Conservation (phyloP, 2,888 invertebrate genomes). For the Dysmachus trigonus region DNA sequence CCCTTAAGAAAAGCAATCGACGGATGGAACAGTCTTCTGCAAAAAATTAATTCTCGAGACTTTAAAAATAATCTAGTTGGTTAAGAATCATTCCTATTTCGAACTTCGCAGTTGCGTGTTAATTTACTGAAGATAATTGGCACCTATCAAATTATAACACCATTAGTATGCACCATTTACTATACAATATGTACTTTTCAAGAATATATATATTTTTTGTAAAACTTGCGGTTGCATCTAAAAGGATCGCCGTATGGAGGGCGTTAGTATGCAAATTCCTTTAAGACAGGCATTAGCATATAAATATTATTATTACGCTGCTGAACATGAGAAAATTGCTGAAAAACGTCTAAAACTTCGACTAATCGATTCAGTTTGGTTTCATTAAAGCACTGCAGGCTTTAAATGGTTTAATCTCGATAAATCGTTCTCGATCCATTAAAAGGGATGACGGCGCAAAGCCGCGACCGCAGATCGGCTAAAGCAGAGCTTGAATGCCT, state of each 20-base stretch:
- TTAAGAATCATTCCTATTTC: too few relatives aligned
- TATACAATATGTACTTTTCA: not conserved
- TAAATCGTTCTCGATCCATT: constrained; percentile 31
- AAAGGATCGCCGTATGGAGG: not conserved
- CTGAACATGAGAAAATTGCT: not conserved
- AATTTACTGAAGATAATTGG: not conserved
- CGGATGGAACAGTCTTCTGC: too few relatives aligned
- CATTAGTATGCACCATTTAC: not conserved
- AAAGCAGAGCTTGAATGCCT: constrained; percentile 6
- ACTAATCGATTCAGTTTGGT: constrained; percentile 6
- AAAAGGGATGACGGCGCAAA: constrained; percentile 33
- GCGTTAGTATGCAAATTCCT: not conserved
- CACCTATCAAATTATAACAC: not conserved
- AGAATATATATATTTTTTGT: not conserved
- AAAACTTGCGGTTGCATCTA: not conserved
- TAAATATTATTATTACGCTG: not conserved
- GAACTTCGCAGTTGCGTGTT: not conserved
- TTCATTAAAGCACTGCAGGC: constrained; percentile 9
- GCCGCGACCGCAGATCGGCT: not conserved
- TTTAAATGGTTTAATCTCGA: constrained; percentile 29
- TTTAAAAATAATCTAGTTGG: too few relatives aligned
- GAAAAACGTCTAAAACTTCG: not conserved
- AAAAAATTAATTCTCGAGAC: too few relatives aligned
- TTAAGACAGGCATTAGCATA: not conserved
- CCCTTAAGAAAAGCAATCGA: too few relatives aligned